A percentile compares a stretch with the other conserved stretches of the same genome.
These are phyloP conservation scores for Hexactinellida sp. DNA, from an alignment of 37 sponge, comb jelly and placozoan species.

Conservation along the genomic window DNA sequence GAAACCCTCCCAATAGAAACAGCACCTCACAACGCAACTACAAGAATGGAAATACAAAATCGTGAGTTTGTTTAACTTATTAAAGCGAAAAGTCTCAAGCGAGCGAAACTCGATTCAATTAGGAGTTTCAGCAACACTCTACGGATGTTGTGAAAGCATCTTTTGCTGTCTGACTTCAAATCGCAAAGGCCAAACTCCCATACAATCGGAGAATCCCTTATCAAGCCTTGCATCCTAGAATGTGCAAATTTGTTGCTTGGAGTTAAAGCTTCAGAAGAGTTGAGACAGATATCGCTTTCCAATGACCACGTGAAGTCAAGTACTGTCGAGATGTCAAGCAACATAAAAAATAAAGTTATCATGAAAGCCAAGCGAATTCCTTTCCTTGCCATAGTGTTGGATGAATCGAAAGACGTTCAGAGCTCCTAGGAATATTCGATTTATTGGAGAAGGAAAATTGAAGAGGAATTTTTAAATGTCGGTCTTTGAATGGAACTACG, in stretches of 20 bases:
- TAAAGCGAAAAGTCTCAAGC: neutral
- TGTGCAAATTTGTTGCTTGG: neutral
- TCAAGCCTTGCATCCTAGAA: slow-evolving; percentile 17
- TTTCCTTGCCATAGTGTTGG: neutral
- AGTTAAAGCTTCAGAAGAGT: slow-evolving; percentile 15
- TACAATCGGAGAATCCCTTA: neutral
- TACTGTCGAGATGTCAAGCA: slow-evolving; percentile 12
- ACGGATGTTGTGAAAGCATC: neutral
- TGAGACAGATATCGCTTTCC: slow-evolving; percentile 7
- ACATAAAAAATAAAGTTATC: neutral
- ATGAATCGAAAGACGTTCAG: neutral
- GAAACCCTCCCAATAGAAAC: too few relatives aligned
- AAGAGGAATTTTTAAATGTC: neutral
- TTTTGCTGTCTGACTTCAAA: neutral
- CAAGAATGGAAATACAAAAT: too few relatives aligned
- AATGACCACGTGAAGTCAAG: slow-evolving; percentile 6
- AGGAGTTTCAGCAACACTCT: neutral
- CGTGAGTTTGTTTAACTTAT: too few relatives aligned
- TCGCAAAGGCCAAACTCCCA: neutral
- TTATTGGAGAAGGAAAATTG: neutral
- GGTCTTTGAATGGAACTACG: neutral
- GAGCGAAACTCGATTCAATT: neutral
- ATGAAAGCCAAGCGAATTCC: neutral
- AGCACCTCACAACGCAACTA: too few relatives aligned
- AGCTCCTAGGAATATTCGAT: neutral